These are phyloP conservation scores for Aldabrachelys gigantea DNA, from an alignment of 2,113 vertebrate species.

Conservation along the genomic window DNA sequence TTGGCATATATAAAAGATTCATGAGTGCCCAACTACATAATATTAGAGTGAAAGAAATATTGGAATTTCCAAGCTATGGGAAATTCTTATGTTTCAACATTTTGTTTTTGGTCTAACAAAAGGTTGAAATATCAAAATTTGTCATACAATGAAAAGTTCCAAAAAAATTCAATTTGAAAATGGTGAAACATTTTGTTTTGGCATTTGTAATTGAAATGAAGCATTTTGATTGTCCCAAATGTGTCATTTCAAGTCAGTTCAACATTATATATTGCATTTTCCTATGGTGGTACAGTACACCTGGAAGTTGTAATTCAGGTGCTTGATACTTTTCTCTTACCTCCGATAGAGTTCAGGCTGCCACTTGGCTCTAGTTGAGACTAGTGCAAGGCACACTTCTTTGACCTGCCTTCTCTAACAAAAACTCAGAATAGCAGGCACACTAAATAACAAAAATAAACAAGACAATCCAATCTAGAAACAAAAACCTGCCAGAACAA, in stretches of 20 bases:
- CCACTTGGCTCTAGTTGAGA: neutral
- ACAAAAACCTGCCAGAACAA: neutral
- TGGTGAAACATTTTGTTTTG: neutral
- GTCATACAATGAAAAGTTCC: neutral
- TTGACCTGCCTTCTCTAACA: neutral
- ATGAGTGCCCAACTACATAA: neutral
- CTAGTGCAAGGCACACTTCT: neutral
- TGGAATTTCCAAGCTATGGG: neutral
- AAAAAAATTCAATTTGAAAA: neutral
- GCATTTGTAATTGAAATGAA: neutral
- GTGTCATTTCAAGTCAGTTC: neutral
- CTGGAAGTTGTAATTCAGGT: neutral
- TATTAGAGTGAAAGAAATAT: neutral
- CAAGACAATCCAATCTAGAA: neutral
- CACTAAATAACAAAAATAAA: neutral
- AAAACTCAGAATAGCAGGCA: neutral
- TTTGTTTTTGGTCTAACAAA: neutral
- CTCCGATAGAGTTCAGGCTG: neutral
- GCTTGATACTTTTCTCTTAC: neutral
- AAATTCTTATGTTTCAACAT: neutral
- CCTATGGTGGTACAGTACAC: neutral
- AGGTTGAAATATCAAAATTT: neutral
- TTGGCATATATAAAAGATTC: neutral
- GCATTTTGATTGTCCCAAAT: neutral
- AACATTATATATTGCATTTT: neutral